Conservation (phyloP, 2,113 vertebrate genomes). For the Heloderma charlesbogerti region DNA sequence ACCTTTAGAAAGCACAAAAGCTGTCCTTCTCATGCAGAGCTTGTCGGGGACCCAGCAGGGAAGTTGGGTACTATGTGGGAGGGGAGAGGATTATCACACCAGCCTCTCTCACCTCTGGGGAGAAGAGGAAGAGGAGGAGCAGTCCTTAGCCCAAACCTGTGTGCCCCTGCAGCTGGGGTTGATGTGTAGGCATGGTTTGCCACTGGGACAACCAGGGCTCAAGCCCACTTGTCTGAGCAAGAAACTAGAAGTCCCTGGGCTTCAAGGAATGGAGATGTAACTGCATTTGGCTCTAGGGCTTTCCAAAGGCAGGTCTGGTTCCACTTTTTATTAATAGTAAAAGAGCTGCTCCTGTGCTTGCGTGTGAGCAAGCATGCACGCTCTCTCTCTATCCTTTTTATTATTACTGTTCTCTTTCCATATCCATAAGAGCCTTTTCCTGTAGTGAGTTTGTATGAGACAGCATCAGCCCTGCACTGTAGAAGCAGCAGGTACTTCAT, state of each 20-base stretch:
- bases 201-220: background rate
- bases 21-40: background rate
- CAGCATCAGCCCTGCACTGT: background rate
- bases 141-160: background rate
- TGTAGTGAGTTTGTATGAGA: no score
- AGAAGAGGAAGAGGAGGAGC: background rate
- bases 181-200: background rate
- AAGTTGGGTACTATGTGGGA: background rate
- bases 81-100: background rate
- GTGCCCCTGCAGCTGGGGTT: background rate
- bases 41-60: background rate
- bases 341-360: background rate
- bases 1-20: background rate
- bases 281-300: fast-evolving
- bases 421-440: background rate
- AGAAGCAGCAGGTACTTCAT: background rate
- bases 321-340: background rate
- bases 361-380: background rate
- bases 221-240: background rate
- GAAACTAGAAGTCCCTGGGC: background rate
- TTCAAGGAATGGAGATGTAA: background rate
- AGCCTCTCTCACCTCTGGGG: background rate
- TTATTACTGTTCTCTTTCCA: background rate
- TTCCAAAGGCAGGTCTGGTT: background rate
- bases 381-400: no score